phyloP scores from a whole-genome alignment of 2,888 invertebrate species.

The Epicampocera succincta region DNA sequence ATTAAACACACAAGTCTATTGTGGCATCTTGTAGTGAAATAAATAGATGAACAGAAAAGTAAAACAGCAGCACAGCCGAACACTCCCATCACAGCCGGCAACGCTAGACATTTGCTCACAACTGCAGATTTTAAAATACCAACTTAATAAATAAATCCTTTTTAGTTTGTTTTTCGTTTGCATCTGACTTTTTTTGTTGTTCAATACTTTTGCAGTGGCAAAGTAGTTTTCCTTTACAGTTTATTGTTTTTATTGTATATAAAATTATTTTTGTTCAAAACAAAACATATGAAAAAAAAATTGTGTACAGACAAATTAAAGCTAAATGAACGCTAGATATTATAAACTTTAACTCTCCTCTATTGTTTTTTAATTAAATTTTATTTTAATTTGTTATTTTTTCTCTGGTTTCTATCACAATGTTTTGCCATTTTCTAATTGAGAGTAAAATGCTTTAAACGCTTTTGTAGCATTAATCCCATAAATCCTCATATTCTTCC shows the following conservation, averaged over 20 bases:
- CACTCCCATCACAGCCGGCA: neutral
- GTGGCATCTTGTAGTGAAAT: slow-evolving; percentile 17
- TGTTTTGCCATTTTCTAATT: neutral
- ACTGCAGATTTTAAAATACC: slow-evolving; percentile 5
- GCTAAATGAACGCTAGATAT: slow-evolving; percentile 72
- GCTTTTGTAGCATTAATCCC: slow-evolving; percentile 66
- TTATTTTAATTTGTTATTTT: slow-evolving; percentile 20
- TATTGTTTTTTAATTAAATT: slow-evolving; percentile 28
- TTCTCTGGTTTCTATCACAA: slow-evolving; percentile 11
- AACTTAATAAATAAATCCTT: slow-evolving; percentile 24
- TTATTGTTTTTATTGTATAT: slow-evolving; percentile 17
- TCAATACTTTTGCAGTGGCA: neutral
- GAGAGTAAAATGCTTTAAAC: slow-evolving; percentile 54
- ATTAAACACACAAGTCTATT: slow-evolving; percentile 35
- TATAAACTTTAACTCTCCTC: slow-evolving; percentile 63
- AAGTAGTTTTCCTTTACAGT: slow-evolving; percentile 10
- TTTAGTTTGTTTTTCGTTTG: slow-evolving; percentile 4
- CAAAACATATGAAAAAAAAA: neutral
- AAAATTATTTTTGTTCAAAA: slow-evolving; percentile 9
- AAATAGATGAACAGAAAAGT: too few species aligned
- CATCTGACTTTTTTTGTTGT: neutral
- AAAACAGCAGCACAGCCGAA: slow-evolving; percentile 3
- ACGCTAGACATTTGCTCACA: slow-evolving; percentile 3
- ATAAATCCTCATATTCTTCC: slow-evolving; percentile 58
- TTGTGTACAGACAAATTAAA: slow-evolving; percentile 56